Evolutionary conservation across 2,113 vertebrate species (phyloP).

Genomic region (Tragelaphus imberbis): DNA sequence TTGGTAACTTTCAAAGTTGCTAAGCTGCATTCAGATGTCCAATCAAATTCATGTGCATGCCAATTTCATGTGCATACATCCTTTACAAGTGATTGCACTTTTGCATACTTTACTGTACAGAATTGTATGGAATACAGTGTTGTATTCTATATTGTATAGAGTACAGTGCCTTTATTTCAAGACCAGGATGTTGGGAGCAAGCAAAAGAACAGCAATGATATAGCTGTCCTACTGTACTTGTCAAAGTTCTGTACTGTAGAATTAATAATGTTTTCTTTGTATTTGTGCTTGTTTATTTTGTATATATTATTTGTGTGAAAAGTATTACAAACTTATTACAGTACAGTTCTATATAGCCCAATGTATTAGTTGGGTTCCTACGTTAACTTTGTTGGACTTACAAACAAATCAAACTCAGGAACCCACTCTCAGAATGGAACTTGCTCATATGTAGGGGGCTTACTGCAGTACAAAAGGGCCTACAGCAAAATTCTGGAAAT

Average conservation of each 20-base stretch:
- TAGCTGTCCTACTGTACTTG: background rate
- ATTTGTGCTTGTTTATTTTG: background rate
- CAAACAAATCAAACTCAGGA: background rate
- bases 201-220: background rate
- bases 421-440: background rate
- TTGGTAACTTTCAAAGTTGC: background rate
- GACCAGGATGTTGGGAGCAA: background rate
- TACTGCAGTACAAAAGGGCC: rapidly evolving
- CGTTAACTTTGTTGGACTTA: background rate
- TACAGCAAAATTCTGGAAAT: background rate
- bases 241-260: background rate
- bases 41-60: background rate
- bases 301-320: background rate
- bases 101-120: background rate
- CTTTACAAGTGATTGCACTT: background rate
- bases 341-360: background rate
- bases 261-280: background rate
- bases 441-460: background rate
- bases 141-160: background rate
- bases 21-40: background rate
- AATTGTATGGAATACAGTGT: background rate
- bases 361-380: background rate
- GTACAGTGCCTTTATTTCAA: background rate
- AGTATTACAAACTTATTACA: background rate
- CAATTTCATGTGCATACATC: background rate